Evolutionary conservation across 2,888 invertebrate species (phyloP).

Genomic region (Pasiphila rectangulata): DNA sequence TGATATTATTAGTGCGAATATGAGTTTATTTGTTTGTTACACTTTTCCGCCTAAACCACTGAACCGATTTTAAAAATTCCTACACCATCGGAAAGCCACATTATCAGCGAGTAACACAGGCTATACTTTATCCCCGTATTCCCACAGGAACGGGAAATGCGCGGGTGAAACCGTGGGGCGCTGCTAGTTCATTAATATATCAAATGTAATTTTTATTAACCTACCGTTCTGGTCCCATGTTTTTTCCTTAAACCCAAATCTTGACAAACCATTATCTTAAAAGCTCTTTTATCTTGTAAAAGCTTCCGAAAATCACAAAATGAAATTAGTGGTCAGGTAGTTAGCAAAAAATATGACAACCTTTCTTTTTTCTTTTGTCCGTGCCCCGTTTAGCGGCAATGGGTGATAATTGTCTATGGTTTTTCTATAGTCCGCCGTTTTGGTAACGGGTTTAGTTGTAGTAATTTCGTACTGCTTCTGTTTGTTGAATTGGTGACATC

Average conservation of each 20-base stretch:
- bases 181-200: too few relatives aligned
- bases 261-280: constrained; percentile 30
- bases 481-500: not conserved
- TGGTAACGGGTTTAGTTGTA: constrained; percentile 13
- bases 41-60: too few relatives aligned
- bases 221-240: too few relatives aligned
- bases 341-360: constrained; percentile 24
- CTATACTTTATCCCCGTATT: too few relatives aligned
- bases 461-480: constrained; percentile 6
- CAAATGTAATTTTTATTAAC: constrained; percentile 1
- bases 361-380: constrained; percentile 29
- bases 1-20: too few relatives aligned
- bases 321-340: constrained; percentile 32
- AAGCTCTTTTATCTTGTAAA: constrained; percentile 27
- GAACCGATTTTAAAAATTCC: too few relatives aligned
- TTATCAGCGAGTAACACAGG: too few relatives aligned
- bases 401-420: constrained; percentile 33
- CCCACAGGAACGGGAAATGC: too few relatives aligned
- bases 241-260: not conserved
- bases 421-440: constrained; percentile 15
- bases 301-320: constrained; percentile 28
- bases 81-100: too few relatives aligned
- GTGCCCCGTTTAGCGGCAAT: constrained; percentile 29
- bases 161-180: too few relatives aligned
- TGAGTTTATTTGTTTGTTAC: too few relatives aligned